Conservation (phyloP, 2,113 vertebrate genomes). For the Hippocampus zosterae region DNA sequence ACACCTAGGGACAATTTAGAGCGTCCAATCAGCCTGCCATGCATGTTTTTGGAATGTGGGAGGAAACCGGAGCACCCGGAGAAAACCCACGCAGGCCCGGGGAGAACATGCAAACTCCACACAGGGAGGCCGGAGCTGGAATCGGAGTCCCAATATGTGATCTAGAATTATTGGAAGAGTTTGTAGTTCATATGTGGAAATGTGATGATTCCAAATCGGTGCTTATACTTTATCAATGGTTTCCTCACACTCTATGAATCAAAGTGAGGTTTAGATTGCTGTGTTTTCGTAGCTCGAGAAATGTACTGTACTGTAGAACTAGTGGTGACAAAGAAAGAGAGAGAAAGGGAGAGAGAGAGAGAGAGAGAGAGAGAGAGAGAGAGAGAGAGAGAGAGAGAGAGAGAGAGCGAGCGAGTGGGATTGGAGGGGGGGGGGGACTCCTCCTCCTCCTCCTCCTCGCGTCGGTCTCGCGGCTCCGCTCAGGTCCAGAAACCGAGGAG, state of each 20-base stretch:
- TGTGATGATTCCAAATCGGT: background rate
- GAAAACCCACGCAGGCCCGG: too few species aligned
- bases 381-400: constrained; percentile 14
- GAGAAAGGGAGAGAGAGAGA: constrained; percentile 23
- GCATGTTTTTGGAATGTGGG: too few species aligned
- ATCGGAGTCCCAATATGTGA: too few species aligned
- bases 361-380: constrained; percentile 14
- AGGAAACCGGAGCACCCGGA: too few species aligned
- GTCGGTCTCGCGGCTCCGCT: constrained; percentile 31
- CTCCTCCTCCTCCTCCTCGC: constrained; percentile 35
- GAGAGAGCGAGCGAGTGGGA: constrained; percentile 23
- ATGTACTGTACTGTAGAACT: constrained; percentile 1
- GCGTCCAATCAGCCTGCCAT: too few species aligned
- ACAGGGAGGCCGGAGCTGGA: too few species aligned
- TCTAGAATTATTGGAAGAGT: background rate
- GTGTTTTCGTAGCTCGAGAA: constrained; percentile 30
- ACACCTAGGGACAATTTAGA: too few species aligned
- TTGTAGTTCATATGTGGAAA: background rate
- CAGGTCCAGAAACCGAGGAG: constrained; percentile 41
- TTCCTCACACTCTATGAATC: background rate
- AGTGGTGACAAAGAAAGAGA: too few species aligned
- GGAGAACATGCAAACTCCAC: too few species aligned
- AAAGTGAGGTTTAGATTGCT: constrained; percentile 30
- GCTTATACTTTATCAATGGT: background rate
- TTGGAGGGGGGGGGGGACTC: constrained; percentile 26